Evolutionary conservation across 2,797 vertebrate species (phyloP).

Genomic region (Streptopelia turtur): DNA sequence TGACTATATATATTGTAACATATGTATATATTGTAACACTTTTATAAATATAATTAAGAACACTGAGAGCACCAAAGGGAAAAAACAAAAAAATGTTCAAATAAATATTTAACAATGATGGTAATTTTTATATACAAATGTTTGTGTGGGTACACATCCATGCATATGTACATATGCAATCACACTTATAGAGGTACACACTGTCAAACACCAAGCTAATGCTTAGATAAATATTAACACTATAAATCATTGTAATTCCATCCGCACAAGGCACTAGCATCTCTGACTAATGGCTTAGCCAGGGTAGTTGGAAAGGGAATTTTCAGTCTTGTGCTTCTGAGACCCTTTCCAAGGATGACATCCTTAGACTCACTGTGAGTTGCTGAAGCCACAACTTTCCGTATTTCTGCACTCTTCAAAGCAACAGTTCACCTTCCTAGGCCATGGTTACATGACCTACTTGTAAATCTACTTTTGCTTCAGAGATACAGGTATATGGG

Average conservation of each 20-base stretch:
- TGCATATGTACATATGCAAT: neutral
- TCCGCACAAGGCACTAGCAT: neutral
- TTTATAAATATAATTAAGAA: neutral
- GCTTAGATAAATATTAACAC: neutral
- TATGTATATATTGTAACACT: neutral
- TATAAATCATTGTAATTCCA: neutral
- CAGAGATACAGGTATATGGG: neutral
- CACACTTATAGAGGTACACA: neutral
- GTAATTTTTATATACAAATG: neutral
- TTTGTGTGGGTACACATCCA: neutral
- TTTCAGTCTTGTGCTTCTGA: neutral
- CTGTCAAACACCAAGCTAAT: neutral
- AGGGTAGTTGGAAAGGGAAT: neutral
- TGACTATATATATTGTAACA: neutral
- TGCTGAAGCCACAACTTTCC: neutral
- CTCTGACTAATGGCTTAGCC: neutral
- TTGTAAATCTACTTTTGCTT: neutral
- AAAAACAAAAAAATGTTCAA: neutral
- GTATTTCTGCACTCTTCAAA: neutral
- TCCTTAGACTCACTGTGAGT: neutral
- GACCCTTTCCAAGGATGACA: neutral
- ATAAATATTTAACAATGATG: neutral
- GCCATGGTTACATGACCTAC: neutral
- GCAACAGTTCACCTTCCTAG: neutral
- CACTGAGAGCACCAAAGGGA: neutral